Evolutionary conservation across 2,113 vertebrate species (phyloP), one percentile per base, ranked within the genome.

Genomic region (Pseudopipra pipra): DNA sequence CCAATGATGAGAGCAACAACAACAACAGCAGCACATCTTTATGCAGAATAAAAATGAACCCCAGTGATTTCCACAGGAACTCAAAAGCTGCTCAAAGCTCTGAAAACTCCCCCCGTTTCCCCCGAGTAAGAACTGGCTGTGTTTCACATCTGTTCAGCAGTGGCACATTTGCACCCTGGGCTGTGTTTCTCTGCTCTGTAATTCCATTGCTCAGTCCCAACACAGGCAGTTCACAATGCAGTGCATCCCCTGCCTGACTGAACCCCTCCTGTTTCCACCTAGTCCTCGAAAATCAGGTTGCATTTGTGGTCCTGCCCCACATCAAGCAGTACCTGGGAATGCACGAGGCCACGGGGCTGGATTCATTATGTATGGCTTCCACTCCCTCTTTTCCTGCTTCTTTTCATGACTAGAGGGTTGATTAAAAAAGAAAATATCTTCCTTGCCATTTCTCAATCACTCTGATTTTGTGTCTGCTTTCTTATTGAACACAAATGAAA

Each of bases 111-210:
- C 39, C 35, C 39, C 5, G 0, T 4, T 63, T 37, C 37, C 61
- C 68, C 8, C 0, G 14, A 47, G 43, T 30, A 37, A 61, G 21
- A 52, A 35, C 37, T 3, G 35, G 5, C 4, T 6, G 59, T 17
- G 11, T 11, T 28, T 46, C 44, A 49, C 79, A 68, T 67, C 72
- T 51, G 27, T 46, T 82, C 12, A 49, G 52, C 73, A 65, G 8
- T 0, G n/a, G 33, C 35, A 6, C 0, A 7, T 6, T 56, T 27
- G 33, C 56, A 73, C 3, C 0, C 3, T 1, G 11, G 12, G 21
- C 23, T 17, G 5, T 20, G n/a, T 55, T 56, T 33, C n/a, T 49
- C 73, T 35, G 62, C 12, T 8, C 18, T 6, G 35, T 2, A 23
- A 84, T 41, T 63, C 56, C 74, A 61, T 58, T 51, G 35, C 58